These are phyloP conservation scores for Trichacis sp. DNA, from an alignment of 2,888 invertebrate species.

Conservation along the genomic window DNA sequence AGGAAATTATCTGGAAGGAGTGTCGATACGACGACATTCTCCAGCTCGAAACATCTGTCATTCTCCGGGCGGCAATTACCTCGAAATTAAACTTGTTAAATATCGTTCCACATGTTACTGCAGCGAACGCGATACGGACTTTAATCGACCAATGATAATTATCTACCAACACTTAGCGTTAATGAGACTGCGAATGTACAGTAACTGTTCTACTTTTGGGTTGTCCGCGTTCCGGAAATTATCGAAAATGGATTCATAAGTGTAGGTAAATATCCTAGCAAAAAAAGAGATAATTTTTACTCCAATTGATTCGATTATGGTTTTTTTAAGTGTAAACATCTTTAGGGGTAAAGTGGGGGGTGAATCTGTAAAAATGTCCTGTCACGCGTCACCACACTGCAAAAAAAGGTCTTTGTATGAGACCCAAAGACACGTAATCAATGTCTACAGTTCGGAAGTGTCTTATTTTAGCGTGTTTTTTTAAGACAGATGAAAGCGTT, in stretches of 20 bases:
- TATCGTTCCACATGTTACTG: constrained; percentile 11
- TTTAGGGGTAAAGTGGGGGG: too few species aligned
- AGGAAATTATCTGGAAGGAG: not conserved
- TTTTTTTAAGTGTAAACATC: too few species aligned
- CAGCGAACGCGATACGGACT: constrained; percentile 20
- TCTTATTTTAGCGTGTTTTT: too few species aligned
- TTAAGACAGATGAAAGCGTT: too few species aligned
- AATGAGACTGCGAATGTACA: constrained; percentile 32
- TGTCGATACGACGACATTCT: not conserved
- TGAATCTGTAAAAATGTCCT: too few species aligned
- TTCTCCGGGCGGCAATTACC: not conserved
- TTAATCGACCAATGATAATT: constrained; percentile 32
- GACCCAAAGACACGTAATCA: too few species aligned
- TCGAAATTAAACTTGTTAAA: constrained; percentile 20
- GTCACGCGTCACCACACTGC: too few species aligned
- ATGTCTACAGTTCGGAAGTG: too few species aligned
- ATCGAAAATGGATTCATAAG: not conserved
- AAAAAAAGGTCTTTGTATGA: too few species aligned
- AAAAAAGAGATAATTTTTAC: too few species aligned
- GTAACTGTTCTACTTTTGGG: constrained; percentile 28
- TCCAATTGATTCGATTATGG: too few species aligned
- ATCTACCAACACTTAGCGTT: constrained; percentile 29
- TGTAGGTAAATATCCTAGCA: too few species aligned
- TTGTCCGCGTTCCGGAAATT: not conserved
- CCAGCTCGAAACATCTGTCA: not conserved